Base-by-base conservation (phyloP, 2,888 invertebrate genomes). In the Philaethria dido region DNA sequence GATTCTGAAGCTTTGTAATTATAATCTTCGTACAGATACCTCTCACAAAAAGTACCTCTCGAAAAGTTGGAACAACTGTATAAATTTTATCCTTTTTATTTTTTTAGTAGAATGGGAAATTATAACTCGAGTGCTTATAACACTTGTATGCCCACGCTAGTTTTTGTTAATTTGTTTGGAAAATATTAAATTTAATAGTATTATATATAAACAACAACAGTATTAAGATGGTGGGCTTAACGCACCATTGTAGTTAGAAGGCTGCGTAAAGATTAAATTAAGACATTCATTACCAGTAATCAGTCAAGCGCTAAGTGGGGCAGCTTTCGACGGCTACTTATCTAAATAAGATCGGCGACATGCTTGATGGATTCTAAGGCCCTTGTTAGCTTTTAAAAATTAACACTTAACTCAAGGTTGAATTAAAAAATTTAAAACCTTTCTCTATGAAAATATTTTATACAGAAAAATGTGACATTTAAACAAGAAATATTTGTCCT, bases 321-420 rank as follows among this genome's bases (percentile, higher is more conserved):
- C 78, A 75, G 80, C 84, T 84, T 88, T 88, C 88, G 82, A 78
- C 84, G 82, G 82, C 83, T 81, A 86, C 89, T 90, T 90, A 90
- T 90, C 90, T 90, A 88, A 90, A 90, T 90, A 90, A 88, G 89
- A 90, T 90, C 90, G 83, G 82, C 75, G 86, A 81, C 85, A 81
- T 84, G 84, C 88, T 87, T 89, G 89, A 89, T 89, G 88, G 89
- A 89, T 89, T 88, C 84, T 80, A 83, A 85, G 84, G 85, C 87
- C 86, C 84, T 84, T 80, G 82, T 84, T 80, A 79, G 68, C 62
- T 61, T 66, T 62, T 64, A 47, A 48, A 66, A 69, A 48, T 63
- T 60, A 66, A 66, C 66, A 69, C 48, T 45, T 36, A 13, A 14
- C 59, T 59, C 22, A 33, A 16, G 36, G 22, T 55, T 64, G n/a